Evolutionary conservation across 2,113 vertebrate genomes (phyloP), one percentile per base, ranked within the genome.

Genomic region (Nyctibius bracteatus): DNA sequence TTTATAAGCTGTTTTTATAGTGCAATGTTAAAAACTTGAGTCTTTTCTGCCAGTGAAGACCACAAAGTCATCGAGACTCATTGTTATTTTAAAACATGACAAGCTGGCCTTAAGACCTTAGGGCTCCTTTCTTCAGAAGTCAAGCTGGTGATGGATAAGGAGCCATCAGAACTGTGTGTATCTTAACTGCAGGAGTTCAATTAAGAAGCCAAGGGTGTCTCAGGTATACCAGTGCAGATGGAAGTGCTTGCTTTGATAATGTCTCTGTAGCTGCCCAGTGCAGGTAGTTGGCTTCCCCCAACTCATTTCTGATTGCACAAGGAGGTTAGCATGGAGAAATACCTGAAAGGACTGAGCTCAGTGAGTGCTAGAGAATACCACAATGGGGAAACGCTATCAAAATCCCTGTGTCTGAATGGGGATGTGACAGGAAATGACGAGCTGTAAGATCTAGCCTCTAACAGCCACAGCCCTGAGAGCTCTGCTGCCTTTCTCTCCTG

Each of bases 131-230:
- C 95, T 74, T 94, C 92, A 96, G 86, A 96, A 95, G 86, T 92
- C 86, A 95, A 93, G 82, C 82, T 92, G 85, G 75, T 90, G 90
- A 78, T 94, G 90, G 90, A 88, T 86, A 94, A 96, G 92, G 68
- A 94, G 59, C 92, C 88, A 92, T 92, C 88, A 94, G 93, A 95
- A 72, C 71, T 74, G 52, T 93, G 90, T 93, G 92, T 95, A 86
- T 90, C 92, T 95, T 78, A 92, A 90, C 96, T 88, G 92, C 79
- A 90, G 90, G 96, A 93, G 96, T 96, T 97, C 96, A 96, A 94
- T 97, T 96, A 97, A 96, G 94, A 95, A 96, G 90, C 92, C 90
- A 92, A 88, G 80, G 95, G 93, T 96, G 90, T 93, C 92, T 94
- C 92, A 86, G 83, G 88, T 88, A 86, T 52, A 71, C 35, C 5